These are phyloP conservation scores for Loripinus fragilis DNA, from an alignment of 2,888 invertebrate genomes.

Conservation along the genomic window DNA sequence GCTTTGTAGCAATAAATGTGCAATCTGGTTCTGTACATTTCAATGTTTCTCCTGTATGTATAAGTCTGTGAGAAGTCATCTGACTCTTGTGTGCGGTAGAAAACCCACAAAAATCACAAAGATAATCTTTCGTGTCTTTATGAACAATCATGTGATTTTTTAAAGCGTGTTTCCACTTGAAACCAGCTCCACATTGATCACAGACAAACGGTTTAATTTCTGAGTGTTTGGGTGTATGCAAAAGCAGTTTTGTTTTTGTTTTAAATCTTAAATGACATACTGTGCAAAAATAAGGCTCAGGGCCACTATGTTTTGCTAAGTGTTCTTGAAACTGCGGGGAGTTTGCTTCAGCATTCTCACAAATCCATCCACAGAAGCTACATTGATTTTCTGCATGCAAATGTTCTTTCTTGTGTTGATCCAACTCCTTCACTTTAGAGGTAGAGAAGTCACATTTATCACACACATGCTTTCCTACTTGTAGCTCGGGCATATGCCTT, in stretches of 20 bases:
- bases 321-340: constrained; percentile 81
- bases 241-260: constrained; percentile 84
- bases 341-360: constrained; percentile 59
- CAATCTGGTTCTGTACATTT: constrained; percentile 85
- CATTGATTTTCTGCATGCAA: constrained; percentile 78
- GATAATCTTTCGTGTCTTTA: constrained; percentile 85
- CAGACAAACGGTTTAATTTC: constrained; percentile 85
- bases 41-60: constrained; percentile 85
- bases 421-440: constrained; percentile 64
- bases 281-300: constrained; percentile 85
- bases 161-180: constrained; percentile 87
- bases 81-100: constrained; percentile 86
- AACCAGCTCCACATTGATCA: constrained; percentile 85
- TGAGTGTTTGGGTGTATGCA: constrained; percentile 86
- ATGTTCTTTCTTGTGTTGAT: constrained; percentile 71
- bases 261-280: constrained; percentile 85
- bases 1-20: constrained; percentile 84
- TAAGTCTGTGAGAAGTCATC: constrained; percentile 85
- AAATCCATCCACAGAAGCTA: constrained; percentile 81
- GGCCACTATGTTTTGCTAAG: constrained; percentile 83
- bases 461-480: constrained; percentile 51
- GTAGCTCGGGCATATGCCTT: constrained; percentile 43
- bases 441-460: constrained; percentile 69
- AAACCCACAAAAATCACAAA: constrained; percentile 86
- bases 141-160: constrained; percentile 83